Conservation (phyloP, 1,140 invertebrate genomes). For the Mamestra configurata region DNA sequence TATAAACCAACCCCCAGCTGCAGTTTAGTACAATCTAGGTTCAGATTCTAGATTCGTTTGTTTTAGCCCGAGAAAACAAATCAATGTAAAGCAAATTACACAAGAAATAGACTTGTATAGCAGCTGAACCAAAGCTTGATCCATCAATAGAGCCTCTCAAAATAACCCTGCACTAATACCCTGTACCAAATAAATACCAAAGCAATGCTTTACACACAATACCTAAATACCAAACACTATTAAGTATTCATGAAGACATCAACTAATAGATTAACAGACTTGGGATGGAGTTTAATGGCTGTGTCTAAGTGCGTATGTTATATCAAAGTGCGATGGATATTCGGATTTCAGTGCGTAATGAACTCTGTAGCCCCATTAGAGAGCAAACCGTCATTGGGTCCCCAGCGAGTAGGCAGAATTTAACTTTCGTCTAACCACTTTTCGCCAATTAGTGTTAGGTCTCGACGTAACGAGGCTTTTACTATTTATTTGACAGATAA, state of each 20-base stretch:
- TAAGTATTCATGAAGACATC: conserved; percentile 48
- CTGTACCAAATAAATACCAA: conserved; percentile 3
- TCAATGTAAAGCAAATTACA: too few species aligned
- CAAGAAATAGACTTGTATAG: too few species aligned
- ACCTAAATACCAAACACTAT: conserved; percentile 31
- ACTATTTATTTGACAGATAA: conserved; percentile 36
- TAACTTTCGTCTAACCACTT: conserved; percentile 42
- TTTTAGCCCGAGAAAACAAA: too few species aligned
- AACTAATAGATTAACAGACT: conserved; percentile 44
- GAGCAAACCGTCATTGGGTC: conserved; percentile 19
- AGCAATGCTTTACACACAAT: conserved; percentile 1
- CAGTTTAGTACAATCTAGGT: too few species aligned
- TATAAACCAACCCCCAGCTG: too few species aligned
- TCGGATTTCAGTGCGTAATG: conserved; percentile 25
- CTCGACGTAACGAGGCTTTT: conserved; percentile 28
- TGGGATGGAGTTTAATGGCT: conserved; percentile 31
- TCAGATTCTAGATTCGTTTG: too few species aligned
- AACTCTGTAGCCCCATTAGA: conserved; percentile 28
- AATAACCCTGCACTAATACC: conserved; percentile 5
- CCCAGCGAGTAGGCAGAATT: conserved; percentile 9
- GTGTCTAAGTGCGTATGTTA: conserved; percentile 39
- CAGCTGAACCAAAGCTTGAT: neutral
- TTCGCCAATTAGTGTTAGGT: conserved; percentile 37
- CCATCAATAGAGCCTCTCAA: neutral
- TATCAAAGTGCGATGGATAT: conserved; percentile 40